Conservation (phyloP, 1,140 invertebrate genomes). For the Conopomorpha cramerella region DNA sequence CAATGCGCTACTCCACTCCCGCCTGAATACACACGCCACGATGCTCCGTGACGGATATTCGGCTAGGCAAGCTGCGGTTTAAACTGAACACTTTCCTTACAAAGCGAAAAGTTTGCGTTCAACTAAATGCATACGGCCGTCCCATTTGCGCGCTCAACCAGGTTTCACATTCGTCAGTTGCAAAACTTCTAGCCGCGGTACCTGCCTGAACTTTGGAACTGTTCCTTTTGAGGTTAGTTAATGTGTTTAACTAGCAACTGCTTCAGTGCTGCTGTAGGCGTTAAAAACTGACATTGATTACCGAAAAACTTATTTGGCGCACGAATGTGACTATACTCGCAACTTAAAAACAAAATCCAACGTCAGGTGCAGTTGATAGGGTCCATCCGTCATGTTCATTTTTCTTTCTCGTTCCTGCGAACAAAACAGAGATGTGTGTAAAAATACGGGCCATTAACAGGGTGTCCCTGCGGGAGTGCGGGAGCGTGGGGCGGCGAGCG, state of each 20-base stretch:
- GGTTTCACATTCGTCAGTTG: conserved; percentile 20
- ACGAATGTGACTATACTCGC: no score
- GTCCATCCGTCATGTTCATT: no score
- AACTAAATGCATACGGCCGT: conserved; percentile 22
- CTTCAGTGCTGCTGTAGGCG: neutral
- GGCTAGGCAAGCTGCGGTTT: conserved; percentile 19
- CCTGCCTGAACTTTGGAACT: conserved; percentile 9
- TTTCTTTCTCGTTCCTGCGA: no score
- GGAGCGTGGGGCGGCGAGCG: no score
- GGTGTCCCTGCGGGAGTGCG: no score
- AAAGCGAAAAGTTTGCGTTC: conserved; percentile 32
- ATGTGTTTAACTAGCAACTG: conserved; percentile 1
- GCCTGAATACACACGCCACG: conserved; percentile 20
- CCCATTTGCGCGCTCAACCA: conserved; percentile 14
- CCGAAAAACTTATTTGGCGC: no score
- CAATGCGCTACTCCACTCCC: conserved; percentile 7
- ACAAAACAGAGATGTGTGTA: no score
- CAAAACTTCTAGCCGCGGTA: conserved; percentile 13
- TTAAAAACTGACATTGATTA: no score
- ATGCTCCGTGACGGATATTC: conserved; percentile 24
- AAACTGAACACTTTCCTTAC: conserved; percentile 31
- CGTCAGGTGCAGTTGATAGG: no score
- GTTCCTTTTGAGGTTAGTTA: conserved; percentile 7
- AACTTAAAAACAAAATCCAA: no score
- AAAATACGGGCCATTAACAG: no score